A percentile compares a stretch with the other conserved stretches of the same genome.
Evolutionary conservation across 1,140 invertebrate genomes (phyloP).

Genomic region (Penaeus indicus): DNA sequence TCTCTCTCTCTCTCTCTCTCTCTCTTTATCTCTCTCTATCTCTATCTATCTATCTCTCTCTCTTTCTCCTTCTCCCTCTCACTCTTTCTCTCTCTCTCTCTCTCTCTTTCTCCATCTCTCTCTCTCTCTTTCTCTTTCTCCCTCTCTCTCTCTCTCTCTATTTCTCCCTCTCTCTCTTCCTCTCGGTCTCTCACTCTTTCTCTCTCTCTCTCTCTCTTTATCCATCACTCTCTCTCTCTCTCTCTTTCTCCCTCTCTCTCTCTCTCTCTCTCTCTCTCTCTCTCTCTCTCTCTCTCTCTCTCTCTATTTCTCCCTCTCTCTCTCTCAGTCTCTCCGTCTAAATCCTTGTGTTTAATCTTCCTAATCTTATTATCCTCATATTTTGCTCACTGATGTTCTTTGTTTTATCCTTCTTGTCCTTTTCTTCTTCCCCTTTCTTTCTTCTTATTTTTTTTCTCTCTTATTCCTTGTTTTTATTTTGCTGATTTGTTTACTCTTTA

Average conservation of each 20-base stretch:
- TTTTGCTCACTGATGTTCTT: no score
- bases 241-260: not conserved
- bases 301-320: not conserved
- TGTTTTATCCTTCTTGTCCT: no score
- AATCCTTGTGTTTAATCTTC: no score
- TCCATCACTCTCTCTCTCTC: not conserved
- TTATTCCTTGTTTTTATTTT: no score
- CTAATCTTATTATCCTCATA: no score
- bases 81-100: not conserved
- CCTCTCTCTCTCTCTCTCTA: not conserved
- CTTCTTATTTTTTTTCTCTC: no score
- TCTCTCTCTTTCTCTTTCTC: not conserved
- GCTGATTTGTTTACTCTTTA: no score
- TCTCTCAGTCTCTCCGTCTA: no score
- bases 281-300: not conserved
- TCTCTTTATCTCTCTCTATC: constrained; percentile 8
- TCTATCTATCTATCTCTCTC: not conserved
- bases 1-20: not conserved
- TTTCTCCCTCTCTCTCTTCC: not conserved
- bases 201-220: not conserved
- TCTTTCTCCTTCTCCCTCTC: not conserved
- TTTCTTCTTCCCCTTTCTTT: no score
- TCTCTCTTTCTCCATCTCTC: not conserved
- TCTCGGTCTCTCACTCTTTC: not conserved
- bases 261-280: not conserved